Base-by-base conservation (phyloP, 2,888 invertebrate species). In the Pherbina coryleti region DNA sequence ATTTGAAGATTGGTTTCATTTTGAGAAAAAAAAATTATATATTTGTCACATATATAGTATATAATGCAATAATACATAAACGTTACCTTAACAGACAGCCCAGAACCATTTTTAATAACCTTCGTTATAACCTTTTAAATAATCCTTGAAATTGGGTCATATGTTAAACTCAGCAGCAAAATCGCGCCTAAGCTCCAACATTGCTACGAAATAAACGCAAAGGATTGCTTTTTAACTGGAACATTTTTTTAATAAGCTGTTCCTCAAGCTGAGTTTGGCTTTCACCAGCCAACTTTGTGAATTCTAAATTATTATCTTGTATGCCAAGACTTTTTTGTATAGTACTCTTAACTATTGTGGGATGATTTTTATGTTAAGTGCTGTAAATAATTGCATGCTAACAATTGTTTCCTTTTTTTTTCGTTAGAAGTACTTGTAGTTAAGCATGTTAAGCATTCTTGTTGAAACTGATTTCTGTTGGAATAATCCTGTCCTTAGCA, bases 321-420 rank as follows among this genome's bases (percentile, higher is more conserved):
- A 44, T 11, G 2, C 1, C 2, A 11, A 44, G 11, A 44, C 2
- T 44, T 11, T 44, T 44, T 44, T 44, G 14, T 31, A 31, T 62
- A 31, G 2, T 62, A 28, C 53, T 25, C 62, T 62, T 34, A 34
- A 8, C n/a, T 31, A 34, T n/a, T 28, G 31, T 11, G 19, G 14
- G 5, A 2, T 14, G 8, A 22, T 28, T 28, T 55, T 60, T 60
- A 60, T 60, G 60, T 11, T 64, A 44, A 11, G 44, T 49, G 67
- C 55, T 75, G 66, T 66, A 67, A 62, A 67, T 76, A 80, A 73
- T 72, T 74, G 73, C 67, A 79, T 76, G 72, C 53, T 22, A 67
- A 71, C 11, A 44, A 37, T 76, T 69, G 37, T 74, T 8, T 53
- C 53, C 34, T 67, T 66, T 72, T 49, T 71, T 71, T 55, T 28